A percentile compares a stretch with the other conserved stretches of the same genome.
phyloP scores from a whole-genome alignment of 1,140 invertebrate species.

The Calosoma granatense region DNA sequence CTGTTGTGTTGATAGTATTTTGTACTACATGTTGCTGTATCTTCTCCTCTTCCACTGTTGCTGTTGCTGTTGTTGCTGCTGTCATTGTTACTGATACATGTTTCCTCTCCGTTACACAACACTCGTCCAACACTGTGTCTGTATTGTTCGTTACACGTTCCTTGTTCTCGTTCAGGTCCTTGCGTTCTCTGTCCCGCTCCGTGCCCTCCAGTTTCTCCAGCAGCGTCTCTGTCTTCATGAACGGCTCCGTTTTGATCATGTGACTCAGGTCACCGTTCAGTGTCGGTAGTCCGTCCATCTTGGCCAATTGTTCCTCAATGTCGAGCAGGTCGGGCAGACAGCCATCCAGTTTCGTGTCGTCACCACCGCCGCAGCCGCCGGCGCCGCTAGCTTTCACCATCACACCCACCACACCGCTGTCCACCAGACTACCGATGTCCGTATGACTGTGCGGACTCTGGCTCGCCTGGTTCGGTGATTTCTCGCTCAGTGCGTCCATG shows the following conservation, averaged over 20 bases:
- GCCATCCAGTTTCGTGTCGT: constrained; percentile 24
- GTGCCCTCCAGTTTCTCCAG: constrained; percentile 10
- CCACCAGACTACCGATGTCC: constrained; percentile 1
- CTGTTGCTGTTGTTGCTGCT: background rate
- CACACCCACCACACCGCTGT: constrained; percentile 10
- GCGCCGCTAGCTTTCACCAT: background rate
- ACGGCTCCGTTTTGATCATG: background rate
- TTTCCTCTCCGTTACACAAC: background rate
- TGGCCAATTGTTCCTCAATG: constrained; percentile 52
- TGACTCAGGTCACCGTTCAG: constrained; percentile 3
- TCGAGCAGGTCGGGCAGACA: constrained; percentile 46
- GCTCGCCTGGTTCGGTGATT: constrained; percentile 75
- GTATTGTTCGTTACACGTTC: constrained; percentile 11
- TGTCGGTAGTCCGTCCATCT: constrained; percentile 47
- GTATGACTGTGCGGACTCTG: constrained; percentile 40
- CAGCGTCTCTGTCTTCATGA: constrained; percentile 17
- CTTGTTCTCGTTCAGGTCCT: constrained; percentile 35
- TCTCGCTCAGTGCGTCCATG: constrained; percentile 86
- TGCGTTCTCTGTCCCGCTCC: constrained; percentile 11
- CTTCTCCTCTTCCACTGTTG: no score
- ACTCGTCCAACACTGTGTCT: background rate
- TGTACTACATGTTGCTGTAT: background rate
- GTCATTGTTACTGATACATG: background rate
- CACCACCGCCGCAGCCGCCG: no score
- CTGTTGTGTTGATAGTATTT: background rate